phyloP scores from a whole-genome alignment of 2,797 vertebrate species.

The Onychomys arenicola region DNA sequence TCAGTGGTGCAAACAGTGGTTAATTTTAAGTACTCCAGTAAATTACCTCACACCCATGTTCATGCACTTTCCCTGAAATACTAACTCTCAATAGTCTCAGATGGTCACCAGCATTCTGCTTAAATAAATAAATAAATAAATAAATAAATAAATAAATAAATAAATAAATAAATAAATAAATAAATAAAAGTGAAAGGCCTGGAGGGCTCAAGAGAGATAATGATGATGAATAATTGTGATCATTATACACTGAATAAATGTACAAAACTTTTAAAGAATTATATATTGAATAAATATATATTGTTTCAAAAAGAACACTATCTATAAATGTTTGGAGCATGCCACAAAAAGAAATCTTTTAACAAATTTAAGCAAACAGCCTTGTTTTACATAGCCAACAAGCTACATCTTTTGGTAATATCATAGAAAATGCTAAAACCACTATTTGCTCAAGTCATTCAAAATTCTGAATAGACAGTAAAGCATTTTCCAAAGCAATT shows the following conservation, averaged over 20 bases:
- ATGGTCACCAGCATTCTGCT: neutral
- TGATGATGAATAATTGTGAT: no score
- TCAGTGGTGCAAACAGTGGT: neutral
- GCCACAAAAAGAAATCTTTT: constrained; percentile 54
- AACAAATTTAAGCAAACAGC: constrained; percentile 65
- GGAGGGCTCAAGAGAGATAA: neutral
- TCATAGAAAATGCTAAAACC: constrained; percentile 66
- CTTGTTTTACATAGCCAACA: constrained; percentile 66
- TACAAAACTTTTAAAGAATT: neutral
- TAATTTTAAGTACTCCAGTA: neutral
- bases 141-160: no score
- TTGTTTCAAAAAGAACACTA: neutral
- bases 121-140: no score
- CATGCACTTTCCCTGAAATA: neutral
- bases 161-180: no score
- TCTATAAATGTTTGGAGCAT: constrained; percentile 54
- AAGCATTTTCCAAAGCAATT: constrained; percentile 72
- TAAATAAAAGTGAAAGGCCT: rapidly evolving
- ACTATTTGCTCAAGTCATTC: constrained; percentile 76
- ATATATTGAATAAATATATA: neutral
- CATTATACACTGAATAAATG: neutral
- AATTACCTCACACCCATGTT: neutral
- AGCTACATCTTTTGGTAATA: constrained; percentile 56
- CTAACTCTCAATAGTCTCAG: neutral
- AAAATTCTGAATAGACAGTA: constrained; percentile 65